Evolutionary conservation across 1,140 invertebrate genomes (phyloP), one percentile per base, ranked within the genome.

Genomic region (Nephila pilipes): DNA sequence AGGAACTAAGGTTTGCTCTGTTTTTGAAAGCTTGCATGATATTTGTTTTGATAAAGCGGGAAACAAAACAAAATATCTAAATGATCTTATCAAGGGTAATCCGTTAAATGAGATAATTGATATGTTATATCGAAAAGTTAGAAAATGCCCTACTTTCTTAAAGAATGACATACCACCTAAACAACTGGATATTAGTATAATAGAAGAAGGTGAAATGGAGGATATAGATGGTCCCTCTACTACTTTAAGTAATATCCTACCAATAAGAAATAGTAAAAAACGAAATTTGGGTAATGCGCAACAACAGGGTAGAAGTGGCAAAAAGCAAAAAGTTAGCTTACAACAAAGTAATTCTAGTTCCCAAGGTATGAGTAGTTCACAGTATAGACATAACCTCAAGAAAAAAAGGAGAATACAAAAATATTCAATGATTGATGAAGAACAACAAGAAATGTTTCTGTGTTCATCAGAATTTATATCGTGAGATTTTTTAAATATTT

Each of bases 41-140:
- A 55, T 87, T 87, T 87, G 85, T 87, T 87, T 87, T 87, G 85
- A 87, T 87, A 87, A 87, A 87, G 54, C 8, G 10, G 85, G 85
- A 87, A 87, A 87, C 60, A 65, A 87, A 87, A 87, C 58, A 54
- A 63, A 29, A 8, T 87, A 87, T 87, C 25, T 87, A 87, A 87
- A 57, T 1, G 58, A 87, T 87, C 85, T 87, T 46, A 87, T 54
- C 46, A 36, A 87, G 25, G 16, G 65, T 58, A 58, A 58, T 16
- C 57, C 57, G 57, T 58, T 10, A 14, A 16, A 16, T 58, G 12
- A 58, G 18, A 58, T 58, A 58, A 14, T 58, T 58, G 18, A 58
- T 58, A 20, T 58, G 12, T 58, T 58, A 58, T 58, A 58, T 58
- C 12, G 38, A 38, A 80, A 38, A 80, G 36, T 80, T 38, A 80